These are phyloP conservation scores for Aphis gossypii DNA, from an alignment of 1,140 invertebrate genomes.

Conservation along the genomic window DNA sequence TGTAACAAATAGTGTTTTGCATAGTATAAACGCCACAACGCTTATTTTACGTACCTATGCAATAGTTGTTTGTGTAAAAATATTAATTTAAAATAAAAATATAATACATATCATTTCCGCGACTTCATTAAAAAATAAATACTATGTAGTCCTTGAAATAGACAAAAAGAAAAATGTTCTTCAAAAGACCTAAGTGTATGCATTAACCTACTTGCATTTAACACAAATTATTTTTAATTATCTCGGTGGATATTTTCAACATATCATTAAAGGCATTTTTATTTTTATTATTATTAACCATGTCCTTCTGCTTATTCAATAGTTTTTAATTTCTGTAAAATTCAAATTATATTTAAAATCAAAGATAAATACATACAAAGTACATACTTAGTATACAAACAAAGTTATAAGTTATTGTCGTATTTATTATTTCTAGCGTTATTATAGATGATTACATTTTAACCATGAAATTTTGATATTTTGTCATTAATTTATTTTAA, in stretches of 20 bases:
- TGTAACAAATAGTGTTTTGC: constrained; percentile 13
- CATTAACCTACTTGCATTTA: neutral
- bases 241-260: neutral
- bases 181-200: neutral
- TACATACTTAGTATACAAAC: neutral
- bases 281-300: neutral
- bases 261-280: neutral
- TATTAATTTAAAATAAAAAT: neutral
- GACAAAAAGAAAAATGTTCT: neutral
- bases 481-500: neutral
- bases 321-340: neutral
- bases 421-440: too few species aligned
- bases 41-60: neutral
- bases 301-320: neutral
- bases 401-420: neutral
- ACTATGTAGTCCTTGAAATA: neutral
- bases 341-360: neutral
- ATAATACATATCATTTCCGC: neutral
- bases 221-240: neutral
- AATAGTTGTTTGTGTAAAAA: neutral
- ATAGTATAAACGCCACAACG: neutral
- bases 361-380: neutral
- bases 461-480: neutral
- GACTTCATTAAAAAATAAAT: neutral
- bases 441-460: neutral